Conservation (phyloP, 2,888 invertebrate species). For the Eupithecia vulgata region DNA sequence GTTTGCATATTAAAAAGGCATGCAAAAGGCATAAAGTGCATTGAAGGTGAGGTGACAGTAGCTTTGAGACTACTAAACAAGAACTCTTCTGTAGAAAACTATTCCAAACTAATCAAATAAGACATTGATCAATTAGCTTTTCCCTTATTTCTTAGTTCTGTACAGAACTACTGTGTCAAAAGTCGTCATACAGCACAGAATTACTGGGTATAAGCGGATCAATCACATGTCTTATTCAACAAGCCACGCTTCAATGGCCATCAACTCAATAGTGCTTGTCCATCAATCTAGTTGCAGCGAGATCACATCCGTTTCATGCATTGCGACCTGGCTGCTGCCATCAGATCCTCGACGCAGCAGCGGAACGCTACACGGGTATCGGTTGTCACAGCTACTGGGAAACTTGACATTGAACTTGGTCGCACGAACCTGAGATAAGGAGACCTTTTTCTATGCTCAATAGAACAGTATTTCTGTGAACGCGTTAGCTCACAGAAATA, state of each 20-base stretch:
- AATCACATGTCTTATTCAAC: slow-evolving; percentile 19
- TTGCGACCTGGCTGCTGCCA: slow-evolving; percentile 62
- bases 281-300: slow-evolving; percentile 49
- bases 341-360: slow-evolving; percentile 61
- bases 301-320: slow-evolving; percentile 63
- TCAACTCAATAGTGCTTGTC: slow-evolving; percentile 27
- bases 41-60: neutral
- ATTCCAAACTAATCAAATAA: neutral
- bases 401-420: slow-evolving; percentile 51
- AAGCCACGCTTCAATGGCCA: slow-evolving; percentile 33
- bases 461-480: neutral
- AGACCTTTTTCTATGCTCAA: neutral
- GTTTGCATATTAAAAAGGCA: neutral
- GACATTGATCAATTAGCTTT: slow-evolving; percentile 7
- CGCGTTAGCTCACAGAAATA: neutral
- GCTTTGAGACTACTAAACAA: neutral
- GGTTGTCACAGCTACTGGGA: slow-evolving; percentile 50
- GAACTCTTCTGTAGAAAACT: neutral
- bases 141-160: no score
- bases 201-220: no score
- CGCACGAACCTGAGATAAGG: slow-evolving; percentile 25
- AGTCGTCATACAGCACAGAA: no score
- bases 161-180: no score
- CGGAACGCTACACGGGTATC: slow-evolving; percentile 75
- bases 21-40: neutral